Conservation (phyloP, 2,113 vertebrate species). For the Hippoglossus stenolepis region DNA sequence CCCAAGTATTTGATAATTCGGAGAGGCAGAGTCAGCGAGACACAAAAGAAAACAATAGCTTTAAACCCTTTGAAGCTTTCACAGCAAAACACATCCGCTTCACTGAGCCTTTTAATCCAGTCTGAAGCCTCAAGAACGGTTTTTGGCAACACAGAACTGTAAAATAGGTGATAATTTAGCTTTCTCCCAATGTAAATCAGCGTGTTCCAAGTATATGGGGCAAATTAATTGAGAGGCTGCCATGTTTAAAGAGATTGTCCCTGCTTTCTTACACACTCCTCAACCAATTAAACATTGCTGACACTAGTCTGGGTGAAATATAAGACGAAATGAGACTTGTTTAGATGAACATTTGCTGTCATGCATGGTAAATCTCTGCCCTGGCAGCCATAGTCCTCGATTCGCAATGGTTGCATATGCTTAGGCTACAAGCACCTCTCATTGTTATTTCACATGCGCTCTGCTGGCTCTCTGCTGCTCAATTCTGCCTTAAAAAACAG, state of each 20-base stretch:
- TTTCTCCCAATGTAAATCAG: neutral
- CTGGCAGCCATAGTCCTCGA: neutral
- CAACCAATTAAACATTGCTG: neutral
- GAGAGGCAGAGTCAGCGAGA: slow-evolving; percentile 35
- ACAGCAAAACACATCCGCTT: slow-evolving; percentile 18
- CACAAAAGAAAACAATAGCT: slow-evolving; percentile 35
- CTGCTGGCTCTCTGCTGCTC: slow-evolving; percentile 23
- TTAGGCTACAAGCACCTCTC: neutral
- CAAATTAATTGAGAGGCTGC: neutral
- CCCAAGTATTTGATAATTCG: slow-evolving; percentile 36
- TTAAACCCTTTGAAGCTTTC: slow-evolving; percentile 38
- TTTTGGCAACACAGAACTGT: slow-evolving; percentile 11
- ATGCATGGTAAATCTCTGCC: neutral
- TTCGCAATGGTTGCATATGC: slow-evolving; percentile 3
- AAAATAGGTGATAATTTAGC: neutral
- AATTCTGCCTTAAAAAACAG: slow-evolving; percentile 16
- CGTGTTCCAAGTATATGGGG: neutral
- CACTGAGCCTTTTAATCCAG: slow-evolving; percentile 16
- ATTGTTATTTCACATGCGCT: slow-evolving; percentile 38
- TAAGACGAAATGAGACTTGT: neutral
- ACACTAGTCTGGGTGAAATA: neutral
- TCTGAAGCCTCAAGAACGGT: neutral
- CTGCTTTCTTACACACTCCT: neutral
- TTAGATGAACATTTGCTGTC: neutral
- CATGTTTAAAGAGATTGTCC: neutral